A percentile compares a stretch with the other conserved stretches of the same genome.
Conservation (phyloP, 2,797 vertebrate genomes). For the Anabacerthia variegaticeps region DNA sequence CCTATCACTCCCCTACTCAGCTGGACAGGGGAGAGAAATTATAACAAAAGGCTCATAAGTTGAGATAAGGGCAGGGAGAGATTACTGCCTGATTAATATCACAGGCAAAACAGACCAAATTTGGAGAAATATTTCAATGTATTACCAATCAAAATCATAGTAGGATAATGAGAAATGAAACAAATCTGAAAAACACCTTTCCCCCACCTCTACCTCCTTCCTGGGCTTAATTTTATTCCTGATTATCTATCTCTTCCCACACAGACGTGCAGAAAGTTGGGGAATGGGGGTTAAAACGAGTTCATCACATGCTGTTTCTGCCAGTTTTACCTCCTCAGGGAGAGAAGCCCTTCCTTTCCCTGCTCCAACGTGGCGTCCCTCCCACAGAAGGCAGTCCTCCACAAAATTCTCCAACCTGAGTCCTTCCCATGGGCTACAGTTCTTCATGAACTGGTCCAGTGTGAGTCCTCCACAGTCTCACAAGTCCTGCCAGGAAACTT, state of each 20-base stretch:
- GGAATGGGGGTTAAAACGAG: not conserved
- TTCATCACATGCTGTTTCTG: not conserved
- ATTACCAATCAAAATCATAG: not conserved
- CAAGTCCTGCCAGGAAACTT: not conserved
- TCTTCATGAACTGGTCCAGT: not conserved
- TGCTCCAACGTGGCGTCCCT: fast-evolving
- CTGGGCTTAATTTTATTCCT: not conserved
- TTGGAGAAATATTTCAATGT: not conserved
- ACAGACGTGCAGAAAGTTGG: not conserved
- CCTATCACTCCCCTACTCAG: not conserved
- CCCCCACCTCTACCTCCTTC: not conserved
- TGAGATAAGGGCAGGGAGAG: not conserved
- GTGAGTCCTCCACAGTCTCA: fast-evolving
- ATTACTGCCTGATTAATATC: not conserved
- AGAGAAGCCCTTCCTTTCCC: not conserved
- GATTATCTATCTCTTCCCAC: not conserved
- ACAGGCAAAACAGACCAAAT: not conserved
- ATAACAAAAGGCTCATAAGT: not conserved
- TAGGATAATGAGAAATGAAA: not conserved
- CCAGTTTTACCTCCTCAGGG: not conserved
- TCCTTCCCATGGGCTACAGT: not conserved
- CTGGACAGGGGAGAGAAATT: not conserved
- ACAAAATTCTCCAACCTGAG: not conserved
- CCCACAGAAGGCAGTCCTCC: not conserved
- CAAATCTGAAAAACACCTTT: not conserved